phyloP scores from a whole-genome alignment of 2,113 vertebrate genomes.

The Neolamprologus fasciatus region DNA sequence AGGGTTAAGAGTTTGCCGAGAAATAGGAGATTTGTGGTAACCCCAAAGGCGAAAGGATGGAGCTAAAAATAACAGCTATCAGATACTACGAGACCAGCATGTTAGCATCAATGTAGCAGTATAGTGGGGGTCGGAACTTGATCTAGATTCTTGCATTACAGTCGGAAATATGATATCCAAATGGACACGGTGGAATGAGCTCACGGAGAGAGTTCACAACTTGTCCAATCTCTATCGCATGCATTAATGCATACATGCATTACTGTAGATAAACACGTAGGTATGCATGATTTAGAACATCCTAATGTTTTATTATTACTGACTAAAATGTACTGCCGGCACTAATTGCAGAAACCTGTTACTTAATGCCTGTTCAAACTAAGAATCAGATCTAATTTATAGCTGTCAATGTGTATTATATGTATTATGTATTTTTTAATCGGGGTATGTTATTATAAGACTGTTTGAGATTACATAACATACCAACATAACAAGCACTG shows the following conservation, averaged over 20 bases:
- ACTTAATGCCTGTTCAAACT: not conserved
- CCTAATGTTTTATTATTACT: not conserved
- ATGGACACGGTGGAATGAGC: not conserved
- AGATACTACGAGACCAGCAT: not conserved
- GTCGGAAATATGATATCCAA: slow-evolving; percentile 17
- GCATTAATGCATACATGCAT: not conserved
- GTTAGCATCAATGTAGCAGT: not conserved
- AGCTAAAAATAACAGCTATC: slow-evolving; percentile 35
- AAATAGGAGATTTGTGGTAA: slow-evolving; percentile 57
- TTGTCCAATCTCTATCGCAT: not conserved
- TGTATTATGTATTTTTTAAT: not conserved
- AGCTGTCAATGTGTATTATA: not conserved
- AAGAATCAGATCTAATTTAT: not conserved
- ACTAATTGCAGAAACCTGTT: not conserved
- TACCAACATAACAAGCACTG: not conserved
- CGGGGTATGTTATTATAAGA: not conserved
- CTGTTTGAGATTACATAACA: not conserved
- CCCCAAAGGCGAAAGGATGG: slow-evolving; percentile 13
- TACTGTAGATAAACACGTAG: not conserved
- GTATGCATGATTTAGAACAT: not conserved
- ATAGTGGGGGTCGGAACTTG: not conserved
- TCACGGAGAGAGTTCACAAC: not conserved
- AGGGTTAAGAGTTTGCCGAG: not conserved
- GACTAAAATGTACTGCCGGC: not conserved
- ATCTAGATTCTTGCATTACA: slow-evolving; percentile 26